These are phyloP conservation scores for Casuarius casuarius DNA, from an alignment of 2,113 vertebrate genomes.

Conservation along the genomic window DNA sequence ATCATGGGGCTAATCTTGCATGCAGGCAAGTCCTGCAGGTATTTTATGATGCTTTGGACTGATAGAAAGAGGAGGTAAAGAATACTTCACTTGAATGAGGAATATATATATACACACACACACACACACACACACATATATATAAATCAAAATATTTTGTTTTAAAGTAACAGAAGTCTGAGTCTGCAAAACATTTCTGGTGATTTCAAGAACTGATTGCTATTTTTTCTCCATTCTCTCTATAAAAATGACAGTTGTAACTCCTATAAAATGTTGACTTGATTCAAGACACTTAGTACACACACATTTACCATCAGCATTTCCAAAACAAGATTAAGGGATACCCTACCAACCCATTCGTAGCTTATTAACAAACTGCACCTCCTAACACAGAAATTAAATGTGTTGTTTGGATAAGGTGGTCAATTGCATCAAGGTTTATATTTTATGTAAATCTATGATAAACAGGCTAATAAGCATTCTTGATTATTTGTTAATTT, in stretches of 20 bases:
- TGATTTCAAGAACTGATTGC: neutral
- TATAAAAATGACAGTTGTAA: slow-evolving; percentile 73
- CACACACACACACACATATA: neutral
- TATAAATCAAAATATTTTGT: slow-evolving; percentile 22
- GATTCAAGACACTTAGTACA: slow-evolving; percentile 75
- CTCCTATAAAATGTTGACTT: slow-evolving; percentile 73
- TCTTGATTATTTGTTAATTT: neutral
- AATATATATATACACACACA: neutral
- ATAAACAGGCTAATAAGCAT: slow-evolving; percentile 45
- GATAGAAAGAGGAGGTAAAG: neutral
- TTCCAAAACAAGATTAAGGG: slow-evolving; percentile 81
- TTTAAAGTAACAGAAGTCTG: neutral
- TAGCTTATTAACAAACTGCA: slow-evolving; percentile 76
- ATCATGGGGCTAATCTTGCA: fast-evolving
- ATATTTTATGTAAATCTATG: slow-evolving; percentile 35
- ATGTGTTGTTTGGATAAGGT: neutral
- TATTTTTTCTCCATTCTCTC: slow-evolving; percentile 8
- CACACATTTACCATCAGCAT: slow-evolving; percentile 74
- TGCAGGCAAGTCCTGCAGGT: neutral
- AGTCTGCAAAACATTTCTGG: slow-evolving; percentile 17
- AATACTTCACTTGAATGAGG: neutral
- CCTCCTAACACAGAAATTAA: slow-evolving; percentile 53
- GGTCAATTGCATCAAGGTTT: slow-evolving; percentile 61
- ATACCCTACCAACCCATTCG: slow-evolving; percentile 74
- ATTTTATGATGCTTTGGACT: neutral